Evolutionary conservation across 2,888 invertebrate species (phyloP).

Genomic region (Esperia sulphurella): DNA sequence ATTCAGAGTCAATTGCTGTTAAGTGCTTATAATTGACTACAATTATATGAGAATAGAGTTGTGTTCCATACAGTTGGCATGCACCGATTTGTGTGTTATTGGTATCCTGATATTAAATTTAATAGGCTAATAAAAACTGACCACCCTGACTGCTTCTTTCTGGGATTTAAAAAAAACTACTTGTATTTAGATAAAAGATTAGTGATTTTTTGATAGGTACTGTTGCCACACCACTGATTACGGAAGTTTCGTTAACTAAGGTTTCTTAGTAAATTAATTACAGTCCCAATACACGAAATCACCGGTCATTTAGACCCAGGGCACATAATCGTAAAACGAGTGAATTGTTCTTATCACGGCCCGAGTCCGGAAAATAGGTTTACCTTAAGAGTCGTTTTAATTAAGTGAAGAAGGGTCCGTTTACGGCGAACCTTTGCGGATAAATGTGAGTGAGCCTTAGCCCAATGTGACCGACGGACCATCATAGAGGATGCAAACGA

Average conservation of each 20-base stretch:
- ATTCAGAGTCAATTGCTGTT: constrained; percentile 33
- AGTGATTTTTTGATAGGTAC: too few species aligned
- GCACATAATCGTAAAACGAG: constrained; percentile 30
- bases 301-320: constrained; percentile 12
- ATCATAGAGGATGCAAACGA: constrained; percentile 8
- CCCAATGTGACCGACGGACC: constrained; percentile 4
- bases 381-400: constrained; percentile 51
- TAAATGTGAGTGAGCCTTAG: constrained; percentile 12
- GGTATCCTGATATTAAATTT: not conserved
- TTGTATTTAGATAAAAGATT: too few species aligned
- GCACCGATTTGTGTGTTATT: not conserved
- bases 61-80: not conserved
- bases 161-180: too few species aligned
- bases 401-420: constrained; percentile 46
- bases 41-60: constrained; percentile 2
- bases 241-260: not conserved
- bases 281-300: constrained; percentile 14
- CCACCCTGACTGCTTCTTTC: too few species aligned
- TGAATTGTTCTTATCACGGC: constrained; percentile 30
- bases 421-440: constrained; percentile 30
- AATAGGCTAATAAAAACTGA: not conserved
- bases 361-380: constrained; percentile 38
- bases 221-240: too few species aligned
- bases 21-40: constrained; percentile 26
- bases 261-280: constrained; percentile 8